Evolutionary conservation across 2,113 vertebrate species (phyloP).

Genomic region (Charadrius vociferus): DNA sequence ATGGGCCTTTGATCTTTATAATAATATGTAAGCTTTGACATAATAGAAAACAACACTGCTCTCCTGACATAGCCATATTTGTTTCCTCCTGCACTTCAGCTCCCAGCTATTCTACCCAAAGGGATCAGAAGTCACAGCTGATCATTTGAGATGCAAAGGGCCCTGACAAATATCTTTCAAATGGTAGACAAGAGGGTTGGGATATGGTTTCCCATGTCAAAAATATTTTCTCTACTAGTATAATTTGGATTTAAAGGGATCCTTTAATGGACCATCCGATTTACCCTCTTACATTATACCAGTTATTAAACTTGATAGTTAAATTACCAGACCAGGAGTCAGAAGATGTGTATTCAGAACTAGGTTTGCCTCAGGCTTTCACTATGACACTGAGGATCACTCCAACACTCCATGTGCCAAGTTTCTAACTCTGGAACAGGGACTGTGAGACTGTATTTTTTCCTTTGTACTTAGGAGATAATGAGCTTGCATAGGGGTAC

Average conservation of each 20-base stretch:
- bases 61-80: neutral
- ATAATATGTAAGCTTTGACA: neutral
- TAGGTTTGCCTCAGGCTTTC: neutral
- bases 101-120: neutral
- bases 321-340: neutral
- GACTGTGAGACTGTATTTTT: neutral
- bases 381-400: neutral
- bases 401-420: fast-evolving
- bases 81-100: neutral
- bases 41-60: neutral
- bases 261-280: neutral
- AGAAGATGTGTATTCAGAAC: neutral
- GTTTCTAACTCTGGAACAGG: neutral
- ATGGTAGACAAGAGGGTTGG: neutral
- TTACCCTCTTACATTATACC: neutral
- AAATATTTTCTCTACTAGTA: neutral
- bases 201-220: neutral
- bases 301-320: neutral
- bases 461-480: neutral
- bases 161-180: neutral
- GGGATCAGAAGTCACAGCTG: neutral
- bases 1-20: neutral
- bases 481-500: fast-evolving
- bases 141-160: neutral
- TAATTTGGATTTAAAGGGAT: neutral